Evolutionary conservation across 2,888 invertebrate genomes (phyloP).

Genomic region (Hirtodrosophila duncani): DNA sequence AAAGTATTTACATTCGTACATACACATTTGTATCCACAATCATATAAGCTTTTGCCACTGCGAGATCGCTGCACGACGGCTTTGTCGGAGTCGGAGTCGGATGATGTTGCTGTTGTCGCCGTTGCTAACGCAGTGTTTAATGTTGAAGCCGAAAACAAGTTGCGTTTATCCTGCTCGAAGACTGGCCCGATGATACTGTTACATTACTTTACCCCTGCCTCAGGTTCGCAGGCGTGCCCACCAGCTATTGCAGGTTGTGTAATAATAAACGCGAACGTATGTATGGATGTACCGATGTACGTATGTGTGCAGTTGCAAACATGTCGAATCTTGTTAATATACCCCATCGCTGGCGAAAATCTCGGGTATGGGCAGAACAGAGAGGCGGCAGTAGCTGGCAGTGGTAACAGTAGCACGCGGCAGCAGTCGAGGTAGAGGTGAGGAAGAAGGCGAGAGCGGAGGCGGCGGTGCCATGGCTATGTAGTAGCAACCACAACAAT

Average conservation of each 20-base stretch:
- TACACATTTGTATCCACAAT: too few species aligned
- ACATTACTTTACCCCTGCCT: conserved; percentile 9
- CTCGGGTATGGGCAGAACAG: conserved; percentile 23
- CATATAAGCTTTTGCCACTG: too few species aligned
- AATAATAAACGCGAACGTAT: conserved; percentile 38
- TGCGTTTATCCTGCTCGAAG: conserved; percentile 25
- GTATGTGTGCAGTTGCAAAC: conserved; percentile 60
- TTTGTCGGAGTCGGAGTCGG: not conserved
- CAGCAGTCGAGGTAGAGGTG: conserved; percentile 16
- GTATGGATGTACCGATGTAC: too few species aligned
- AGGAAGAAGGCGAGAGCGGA: not conserved
- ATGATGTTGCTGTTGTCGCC: conserved; percentile 16
- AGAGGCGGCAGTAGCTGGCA: not conserved
- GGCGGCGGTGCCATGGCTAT: conserved; percentile 13
- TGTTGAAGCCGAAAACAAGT: conserved; percentile 40
- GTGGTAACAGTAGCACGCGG: conserved; percentile 15
- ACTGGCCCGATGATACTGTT: conserved; percentile 15
- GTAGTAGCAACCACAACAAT: conserved; percentile 53
- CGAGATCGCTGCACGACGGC: too few species aligned
- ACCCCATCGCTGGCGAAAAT: conserved; percentile 65
- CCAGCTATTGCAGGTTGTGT: conserved; percentile 4
- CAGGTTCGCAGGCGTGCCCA: conserved; percentile 11
- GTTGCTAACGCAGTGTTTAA: conserved; percentile 48
- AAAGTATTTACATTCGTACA: too few species aligned
- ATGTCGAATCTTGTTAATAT: conserved; percentile 72